phyloP scores from a whole-genome alignment of 2,113 vertebrate species.

The Pitta sordida region DNA sequence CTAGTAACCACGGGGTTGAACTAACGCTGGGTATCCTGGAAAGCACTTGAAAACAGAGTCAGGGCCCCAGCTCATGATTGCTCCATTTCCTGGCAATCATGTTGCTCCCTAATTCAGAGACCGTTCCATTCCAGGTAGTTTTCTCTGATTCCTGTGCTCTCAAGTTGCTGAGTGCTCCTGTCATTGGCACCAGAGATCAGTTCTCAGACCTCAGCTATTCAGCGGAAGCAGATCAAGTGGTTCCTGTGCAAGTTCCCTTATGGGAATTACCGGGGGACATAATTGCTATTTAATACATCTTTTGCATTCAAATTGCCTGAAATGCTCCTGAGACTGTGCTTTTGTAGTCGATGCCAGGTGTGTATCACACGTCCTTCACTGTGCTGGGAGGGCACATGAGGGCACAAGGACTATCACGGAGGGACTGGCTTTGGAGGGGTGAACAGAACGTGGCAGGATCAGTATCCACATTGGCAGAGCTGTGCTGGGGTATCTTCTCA shows the following conservation, averaged over 20 bases:
- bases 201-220: not conserved
- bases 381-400: not conserved
- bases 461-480: not conserved
- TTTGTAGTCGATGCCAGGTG: not conserved
- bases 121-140: not conserved
- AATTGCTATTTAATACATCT: not conserved
- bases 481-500: not conserved
- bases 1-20: not conserved
- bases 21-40: not conserved
- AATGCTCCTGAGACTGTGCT: not conserved
- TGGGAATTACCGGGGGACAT: not conserved
- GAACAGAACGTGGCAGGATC: not conserved
- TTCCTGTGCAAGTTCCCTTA: not conserved
- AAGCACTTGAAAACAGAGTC: not conserved
- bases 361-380: not conserved
- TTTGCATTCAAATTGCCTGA: not conserved
- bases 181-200: not conserved
- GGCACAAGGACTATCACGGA: not conserved
- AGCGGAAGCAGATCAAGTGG: not conserved
- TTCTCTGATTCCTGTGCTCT: not conserved
- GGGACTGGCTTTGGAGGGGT: not conserved
- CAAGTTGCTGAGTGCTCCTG: rapidly evolving
- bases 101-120: not conserved
- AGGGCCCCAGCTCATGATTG: not conserved
- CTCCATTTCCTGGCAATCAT: not conserved